Conservation (phyloP, 2,113 vertebrate species). For the Alethe diademata region DNA sequence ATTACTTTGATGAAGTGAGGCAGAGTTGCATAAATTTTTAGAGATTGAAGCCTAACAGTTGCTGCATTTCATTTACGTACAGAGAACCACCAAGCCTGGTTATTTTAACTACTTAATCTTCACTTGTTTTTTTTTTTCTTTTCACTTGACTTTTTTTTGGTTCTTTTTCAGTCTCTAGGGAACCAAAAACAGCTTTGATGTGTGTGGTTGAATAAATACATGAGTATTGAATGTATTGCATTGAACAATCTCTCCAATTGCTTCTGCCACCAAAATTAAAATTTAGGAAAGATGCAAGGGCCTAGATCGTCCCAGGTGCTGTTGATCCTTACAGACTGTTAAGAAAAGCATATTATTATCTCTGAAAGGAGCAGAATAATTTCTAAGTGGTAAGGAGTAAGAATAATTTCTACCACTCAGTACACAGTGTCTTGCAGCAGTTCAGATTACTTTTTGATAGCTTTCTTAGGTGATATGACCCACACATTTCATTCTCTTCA, state of each 20-base stretch:
- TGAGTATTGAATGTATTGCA: not conserved
- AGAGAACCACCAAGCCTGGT: not conserved
- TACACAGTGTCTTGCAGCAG: not conserved
- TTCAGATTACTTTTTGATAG: not conserved
- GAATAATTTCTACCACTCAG: not conserved
- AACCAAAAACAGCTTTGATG: not conserved
- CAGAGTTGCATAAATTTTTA: not conserved
- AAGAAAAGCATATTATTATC: not conserved
- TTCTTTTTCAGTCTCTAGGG: not conserved
- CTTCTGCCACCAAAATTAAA: not conserved
- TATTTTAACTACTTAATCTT: not conserved
- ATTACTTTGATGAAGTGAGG: not conserved
- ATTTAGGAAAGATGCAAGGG: not conserved
- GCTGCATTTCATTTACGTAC: not conserved
- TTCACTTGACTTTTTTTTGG: not conserved
- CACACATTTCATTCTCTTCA: not conserved
- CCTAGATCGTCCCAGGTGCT: not conserved
- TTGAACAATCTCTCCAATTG: not conserved
- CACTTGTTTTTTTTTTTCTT: not conserved
- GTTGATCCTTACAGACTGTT: not conserved
- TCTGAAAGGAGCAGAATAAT: not conserved
- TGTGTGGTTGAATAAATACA: not conserved
- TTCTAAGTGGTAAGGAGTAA: not conserved
- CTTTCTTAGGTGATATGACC: not conserved
- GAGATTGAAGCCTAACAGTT: not conserved